Evolutionary conservation across 2,113 vertebrate species (phyloP).

Genomic region (Odobenus rosmarus): DNA sequence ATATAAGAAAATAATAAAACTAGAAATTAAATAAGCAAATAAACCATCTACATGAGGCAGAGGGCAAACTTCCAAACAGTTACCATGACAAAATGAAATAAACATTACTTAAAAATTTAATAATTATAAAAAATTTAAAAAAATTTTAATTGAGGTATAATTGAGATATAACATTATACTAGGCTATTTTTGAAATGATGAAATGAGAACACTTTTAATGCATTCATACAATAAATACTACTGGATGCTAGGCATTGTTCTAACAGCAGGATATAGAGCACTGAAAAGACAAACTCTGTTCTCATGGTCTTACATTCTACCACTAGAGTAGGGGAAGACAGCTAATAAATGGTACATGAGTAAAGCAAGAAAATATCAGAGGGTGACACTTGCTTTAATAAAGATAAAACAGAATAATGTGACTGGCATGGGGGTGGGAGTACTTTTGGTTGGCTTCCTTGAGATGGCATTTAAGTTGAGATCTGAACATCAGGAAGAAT

Average conservation of each 20-base stretch:
- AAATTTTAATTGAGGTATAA: neutral
- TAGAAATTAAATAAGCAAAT: slow-evolving; percentile 62
- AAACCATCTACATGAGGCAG: neutral
- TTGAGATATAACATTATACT: neutral
- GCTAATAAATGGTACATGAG: neutral
- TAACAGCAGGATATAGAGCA: neutral
- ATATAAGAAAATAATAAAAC: slow-evolving; percentile 41
- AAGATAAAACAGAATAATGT: neutral
- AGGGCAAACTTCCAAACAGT: neutral
- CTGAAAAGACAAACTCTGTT: neutral
- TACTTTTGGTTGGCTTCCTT: neutral
- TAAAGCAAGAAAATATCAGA: neutral
- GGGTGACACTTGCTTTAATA: neutral
- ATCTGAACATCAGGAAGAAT: neutral
- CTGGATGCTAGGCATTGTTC: neutral
- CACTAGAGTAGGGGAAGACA: neutral
- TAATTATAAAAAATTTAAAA: neutral
- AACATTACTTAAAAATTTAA: slow-evolving; percentile 14
- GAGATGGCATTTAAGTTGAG: neutral
- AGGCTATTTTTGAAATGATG: slow-evolving; percentile 40
- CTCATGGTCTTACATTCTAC: neutral
- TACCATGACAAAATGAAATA: slow-evolving; percentile 37
- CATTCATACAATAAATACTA: neutral
- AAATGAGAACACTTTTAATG: neutral
- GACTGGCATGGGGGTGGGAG: neutral